A percentile compares a stretch with the other conserved stretches of the same genome.
Evolutionary conservation across 2,113 vertebrate species (phyloP).

Genomic region (Hyperoodon ampullatus): DNA sequence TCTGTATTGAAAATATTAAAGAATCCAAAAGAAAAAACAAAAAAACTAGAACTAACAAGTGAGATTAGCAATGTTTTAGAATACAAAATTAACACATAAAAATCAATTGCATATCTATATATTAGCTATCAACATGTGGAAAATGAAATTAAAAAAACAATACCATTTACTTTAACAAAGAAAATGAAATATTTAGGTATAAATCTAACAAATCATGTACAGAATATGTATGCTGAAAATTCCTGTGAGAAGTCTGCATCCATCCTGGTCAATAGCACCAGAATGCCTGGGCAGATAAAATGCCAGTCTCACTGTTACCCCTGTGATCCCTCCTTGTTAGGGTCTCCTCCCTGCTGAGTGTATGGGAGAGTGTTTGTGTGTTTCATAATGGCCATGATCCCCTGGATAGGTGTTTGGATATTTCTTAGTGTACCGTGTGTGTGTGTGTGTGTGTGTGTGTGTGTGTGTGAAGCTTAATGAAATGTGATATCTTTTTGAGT

Average conservation of each 20-base stretch:
- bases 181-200: not conserved
- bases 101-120: not conserved
- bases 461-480: not conserved
- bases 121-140: not conserved
- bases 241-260: not conserved
- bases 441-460: not conserved
- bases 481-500: not conserved
- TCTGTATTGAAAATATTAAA: not conserved
- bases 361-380: not conserved
- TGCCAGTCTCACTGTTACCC: not conserved
- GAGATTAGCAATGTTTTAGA: not conserved
- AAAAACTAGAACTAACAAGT: not conserved
- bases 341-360: not conserved
- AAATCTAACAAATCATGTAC: not conserved
- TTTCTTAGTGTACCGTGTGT: not conserved
- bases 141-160: not conserved
- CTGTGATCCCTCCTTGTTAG: not conserved
- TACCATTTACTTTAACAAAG: not conserved
- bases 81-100: not conserved
- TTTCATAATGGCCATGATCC: not conserved
- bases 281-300: not conserved
- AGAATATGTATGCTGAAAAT: not conserved
- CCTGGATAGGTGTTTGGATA: not conserved
- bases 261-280: not conserved
- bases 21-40: not conserved